Percentiles rank a stretch among this genome's conserved stretches.
phyloP scores from a whole-genome alignment of 2,797 vertebrate species.

The Clamator glandarius region DNA sequence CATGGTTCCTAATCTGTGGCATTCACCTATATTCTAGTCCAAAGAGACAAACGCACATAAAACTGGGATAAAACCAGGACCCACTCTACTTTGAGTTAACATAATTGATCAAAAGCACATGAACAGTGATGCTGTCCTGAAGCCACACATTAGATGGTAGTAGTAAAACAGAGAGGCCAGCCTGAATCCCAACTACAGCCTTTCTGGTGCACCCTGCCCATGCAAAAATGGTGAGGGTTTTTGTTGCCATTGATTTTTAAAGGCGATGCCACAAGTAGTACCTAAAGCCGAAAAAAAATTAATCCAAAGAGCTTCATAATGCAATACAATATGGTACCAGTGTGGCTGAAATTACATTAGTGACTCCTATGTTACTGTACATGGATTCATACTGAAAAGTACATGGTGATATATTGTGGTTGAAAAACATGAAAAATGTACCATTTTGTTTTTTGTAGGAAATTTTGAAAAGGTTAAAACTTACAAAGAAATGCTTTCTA shows the following conservation, averaged over 20 bases:
- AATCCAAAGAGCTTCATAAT: not conserved
- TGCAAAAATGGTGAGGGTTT: not conserved
- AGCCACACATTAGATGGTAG: not conserved
- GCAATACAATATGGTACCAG: not conserved
- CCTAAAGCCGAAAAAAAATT: not conserved
- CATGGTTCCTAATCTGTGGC: accelerated
- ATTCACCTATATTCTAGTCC: not conserved
- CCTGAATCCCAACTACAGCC: not conserved
- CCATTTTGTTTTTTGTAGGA: not conserved
- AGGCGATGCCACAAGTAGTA: not conserved
- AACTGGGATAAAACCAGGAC: not conserved
- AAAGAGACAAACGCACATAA: not conserved
- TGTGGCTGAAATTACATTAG: not conserved
- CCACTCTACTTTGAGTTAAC: not conserved
- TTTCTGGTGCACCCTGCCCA: not conserved
- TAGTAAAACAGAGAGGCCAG: not conserved
- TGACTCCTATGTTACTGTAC: not conserved
- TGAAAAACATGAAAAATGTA: not conserved
- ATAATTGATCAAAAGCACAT: not conserved
- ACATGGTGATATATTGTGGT: not conserved
- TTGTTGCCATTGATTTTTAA: not conserved
- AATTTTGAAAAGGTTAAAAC: not conserved
- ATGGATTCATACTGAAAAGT: not conserved
- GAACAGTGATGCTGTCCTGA: not conserved
- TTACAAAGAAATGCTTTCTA: not conserved